phyloP scores from a whole-genome alignment of 2,888 invertebrate species.

The Temnothorax unifasciatus region DNA sequence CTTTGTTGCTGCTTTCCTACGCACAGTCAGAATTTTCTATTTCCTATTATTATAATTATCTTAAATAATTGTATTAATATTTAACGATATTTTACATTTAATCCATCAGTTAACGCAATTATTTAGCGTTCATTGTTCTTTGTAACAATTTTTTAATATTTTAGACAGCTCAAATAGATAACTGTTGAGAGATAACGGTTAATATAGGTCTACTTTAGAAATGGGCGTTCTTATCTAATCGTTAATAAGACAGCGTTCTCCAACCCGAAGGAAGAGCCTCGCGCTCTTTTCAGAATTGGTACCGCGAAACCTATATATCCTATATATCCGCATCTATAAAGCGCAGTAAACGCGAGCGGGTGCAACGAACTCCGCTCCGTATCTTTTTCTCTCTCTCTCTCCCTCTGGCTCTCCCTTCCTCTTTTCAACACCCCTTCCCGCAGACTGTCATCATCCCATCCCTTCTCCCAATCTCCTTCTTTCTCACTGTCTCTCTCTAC shows the following conservation, averaged over 20 bases:
- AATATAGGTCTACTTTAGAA: not conserved
- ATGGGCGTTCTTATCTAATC: slow-evolving; percentile 8
- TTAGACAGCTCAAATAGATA: not conserved
- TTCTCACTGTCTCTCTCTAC: slow-evolving; percentile 47
- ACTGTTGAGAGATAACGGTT: not conserved
- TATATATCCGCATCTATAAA: slow-evolving; percentile 79
- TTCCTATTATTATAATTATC: not conserved
- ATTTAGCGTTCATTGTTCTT: not conserved
- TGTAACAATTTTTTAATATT: not conserved
- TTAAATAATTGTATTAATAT: not conserved
- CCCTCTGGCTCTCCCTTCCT: slow-evolving; percentile 57
- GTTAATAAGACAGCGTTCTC: slow-evolving; percentile 4
- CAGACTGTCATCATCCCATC: slow-evolving; percentile 17
- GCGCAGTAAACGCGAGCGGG: slow-evolving; percentile 82
- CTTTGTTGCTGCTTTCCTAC: not conserved
- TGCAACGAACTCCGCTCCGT: slow-evolving; percentile 81
- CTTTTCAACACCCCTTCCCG: slow-evolving; percentile 52
- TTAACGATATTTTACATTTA: not conserved
- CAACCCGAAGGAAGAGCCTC: slow-evolving; percentile 49
- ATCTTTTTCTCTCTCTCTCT: slow-evolving; percentile 54
- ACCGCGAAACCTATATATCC: slow-evolving; percentile 79
- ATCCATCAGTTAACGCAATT: not conserved
- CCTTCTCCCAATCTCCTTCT: slow-evolving; percentile 54
- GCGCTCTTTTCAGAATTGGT: slow-evolving; percentile 75
- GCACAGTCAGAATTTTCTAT: not conserved